phyloP scores from a whole-genome alignment of 2,113 vertebrate species.

The Colossoma macropomum region DNA sequence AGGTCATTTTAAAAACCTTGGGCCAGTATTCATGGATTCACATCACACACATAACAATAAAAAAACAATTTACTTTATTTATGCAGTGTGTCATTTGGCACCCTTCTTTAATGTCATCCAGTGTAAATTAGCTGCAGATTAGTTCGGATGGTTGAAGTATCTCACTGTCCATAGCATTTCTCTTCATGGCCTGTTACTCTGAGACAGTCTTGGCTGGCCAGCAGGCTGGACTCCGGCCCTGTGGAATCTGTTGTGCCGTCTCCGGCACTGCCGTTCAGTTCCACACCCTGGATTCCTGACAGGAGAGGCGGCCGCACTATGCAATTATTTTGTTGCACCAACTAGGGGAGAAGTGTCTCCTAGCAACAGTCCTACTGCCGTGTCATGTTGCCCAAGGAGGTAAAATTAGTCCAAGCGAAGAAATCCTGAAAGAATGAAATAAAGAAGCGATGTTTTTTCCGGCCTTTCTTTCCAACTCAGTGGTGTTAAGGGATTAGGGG shows the following conservation, averaged over 20 bases:
- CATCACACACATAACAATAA: background rate
- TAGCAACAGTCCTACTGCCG: conserved; percentile 79
- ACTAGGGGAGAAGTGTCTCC: conserved; percentile 70
- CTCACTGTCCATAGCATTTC: background rate
- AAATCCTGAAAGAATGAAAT: conserved; percentile 48
- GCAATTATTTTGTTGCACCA: conserved; percentile 78
- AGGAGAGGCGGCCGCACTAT: conserved; percentile 65
- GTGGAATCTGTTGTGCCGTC: conserved; percentile 49
- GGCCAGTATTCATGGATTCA: conserved; percentile 11
- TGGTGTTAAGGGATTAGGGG: conserved; percentile 6
- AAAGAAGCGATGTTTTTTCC: conserved; percentile 28
- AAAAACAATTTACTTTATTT: background rate
- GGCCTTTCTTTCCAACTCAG: conserved; percentile 12
- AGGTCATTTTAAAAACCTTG: conserved; percentile 5
- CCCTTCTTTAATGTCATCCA: background rate
- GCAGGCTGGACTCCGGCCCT: conserved; percentile 54
- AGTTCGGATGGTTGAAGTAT: background rate
- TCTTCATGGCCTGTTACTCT: conserved; percentile 23
- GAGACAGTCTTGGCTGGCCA: conserved; percentile 46
- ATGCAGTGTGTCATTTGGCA: conserved; percentile 2
- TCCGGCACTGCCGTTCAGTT: conserved; percentile 61
- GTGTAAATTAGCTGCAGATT: conserved; percentile 18
- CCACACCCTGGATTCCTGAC: conserved; percentile 70
- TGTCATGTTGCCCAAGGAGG: conserved; percentile 67
- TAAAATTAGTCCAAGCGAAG: conserved; percentile 69